A percentile compares a stretch with the other conserved stretches of the same genome.
phyloP scores from a whole-genome alignment of 2,113 vertebrate species.

The Otus sunia region DNA sequence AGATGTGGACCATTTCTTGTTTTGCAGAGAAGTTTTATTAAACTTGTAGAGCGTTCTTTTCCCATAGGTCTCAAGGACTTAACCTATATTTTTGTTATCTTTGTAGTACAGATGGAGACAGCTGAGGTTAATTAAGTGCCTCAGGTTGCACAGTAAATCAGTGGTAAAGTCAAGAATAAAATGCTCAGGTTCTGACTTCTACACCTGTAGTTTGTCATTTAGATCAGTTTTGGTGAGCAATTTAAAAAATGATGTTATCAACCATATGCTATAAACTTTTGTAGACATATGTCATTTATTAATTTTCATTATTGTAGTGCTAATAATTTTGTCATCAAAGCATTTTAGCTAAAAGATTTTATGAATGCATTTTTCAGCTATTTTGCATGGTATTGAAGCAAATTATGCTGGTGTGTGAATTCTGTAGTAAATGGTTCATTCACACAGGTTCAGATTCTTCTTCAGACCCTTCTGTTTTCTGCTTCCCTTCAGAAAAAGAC shows the following conservation, averaged over 20 bases:
- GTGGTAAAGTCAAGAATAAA: neutral
- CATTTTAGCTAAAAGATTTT: neutral
- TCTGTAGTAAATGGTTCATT: neutral
- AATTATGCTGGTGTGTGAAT: neutral
- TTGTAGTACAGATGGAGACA: constrained; percentile 3
- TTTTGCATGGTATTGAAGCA: neutral
- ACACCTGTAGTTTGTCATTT: neutral
- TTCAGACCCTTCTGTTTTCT: neutral
- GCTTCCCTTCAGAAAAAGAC: neutral
- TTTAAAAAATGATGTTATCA: neutral
- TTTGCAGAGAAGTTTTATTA: neutral
- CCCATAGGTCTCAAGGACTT: constrained; percentile 21
- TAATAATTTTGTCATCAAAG: neutral
- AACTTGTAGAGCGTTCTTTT: neutral
- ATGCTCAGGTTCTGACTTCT: neutral
- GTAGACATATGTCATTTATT: neutral
- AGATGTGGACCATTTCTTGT: neutral
- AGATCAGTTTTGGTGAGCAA: neutral
- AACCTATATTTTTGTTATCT: constrained; percentile 46
- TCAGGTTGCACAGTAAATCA: constrained; percentile 9
- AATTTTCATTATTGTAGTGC: neutral
- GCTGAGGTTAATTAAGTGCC: constrained; percentile 35
- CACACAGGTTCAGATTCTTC: neutral
- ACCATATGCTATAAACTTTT: neutral
- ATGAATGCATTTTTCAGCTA: neutral